A percentile compares a stretch with the other conserved stretches of the same genome.
phyloP scores from a whole-genome alignment of 1,140 invertebrate species.

The Drosophila repleta region DNA sequence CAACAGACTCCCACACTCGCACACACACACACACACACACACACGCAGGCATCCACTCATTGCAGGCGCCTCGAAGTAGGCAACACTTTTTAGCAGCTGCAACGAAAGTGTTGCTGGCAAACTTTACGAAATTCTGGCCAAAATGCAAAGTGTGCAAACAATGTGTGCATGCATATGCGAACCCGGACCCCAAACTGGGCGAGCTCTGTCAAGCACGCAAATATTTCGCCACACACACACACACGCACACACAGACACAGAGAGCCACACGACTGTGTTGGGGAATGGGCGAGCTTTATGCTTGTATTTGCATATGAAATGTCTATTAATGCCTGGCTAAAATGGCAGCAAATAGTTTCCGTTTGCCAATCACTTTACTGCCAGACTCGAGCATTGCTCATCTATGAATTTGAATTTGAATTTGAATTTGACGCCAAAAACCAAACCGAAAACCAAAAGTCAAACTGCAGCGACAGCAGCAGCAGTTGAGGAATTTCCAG shows the following conservation, averaged over 20 bases:
- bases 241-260: slow-evolving; percentile 4
- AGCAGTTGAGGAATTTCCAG: slow-evolving; percentile 55
- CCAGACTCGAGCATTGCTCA: slow-evolving; percentile 20
- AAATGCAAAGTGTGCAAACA: slow-evolving; percentile 82
- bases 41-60: not conserved
- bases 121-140: slow-evolving; percentile 72
- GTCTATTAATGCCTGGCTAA: slow-evolving; percentile 71
- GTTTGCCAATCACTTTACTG: slow-evolving; percentile 53
- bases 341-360: slow-evolving; percentile 80
- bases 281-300: slow-evolving; percentile 32
- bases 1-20: slow-evolving; percentile 26
- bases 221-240: slow-evolving; percentile 43
- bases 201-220: slow-evolving; percentile 46
- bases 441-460: slow-evolving; percentile 21
- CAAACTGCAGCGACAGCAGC: slow-evolving; percentile 2
- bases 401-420: slow-evolving; percentile 45
- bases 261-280: slow-evolving; percentile 20
- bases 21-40: slow-evolving; percentile 14
- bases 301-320: slow-evolving; percentile 70
- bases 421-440: slow-evolving; percentile 43
- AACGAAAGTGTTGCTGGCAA: slow-evolving; percentile 71
- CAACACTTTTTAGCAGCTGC: slow-evolving; percentile 72
- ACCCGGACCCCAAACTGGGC: slow-evolving; percentile 38
- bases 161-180: slow-evolving; percentile 71
- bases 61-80: slow-evolving; percentile 64